Evolutionary conservation across 2,888 invertebrate species (phyloP).

Genomic region (Drosophila subquinaria): DNA sequence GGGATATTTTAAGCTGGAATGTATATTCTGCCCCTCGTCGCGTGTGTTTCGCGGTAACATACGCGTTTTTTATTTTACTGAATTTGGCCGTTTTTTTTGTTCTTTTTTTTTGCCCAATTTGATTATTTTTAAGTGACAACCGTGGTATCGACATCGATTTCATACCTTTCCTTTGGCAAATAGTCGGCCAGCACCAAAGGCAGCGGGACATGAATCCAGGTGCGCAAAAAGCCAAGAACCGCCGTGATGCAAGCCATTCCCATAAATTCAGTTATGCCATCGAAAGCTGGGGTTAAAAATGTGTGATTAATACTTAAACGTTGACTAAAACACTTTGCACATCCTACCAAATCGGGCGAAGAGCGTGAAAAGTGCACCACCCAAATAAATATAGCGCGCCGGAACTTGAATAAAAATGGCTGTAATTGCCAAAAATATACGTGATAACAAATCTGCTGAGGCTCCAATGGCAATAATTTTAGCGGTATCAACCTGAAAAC

Average conservation of each 20-base stretch:
- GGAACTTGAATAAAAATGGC: slow-evolving; percentile 88
- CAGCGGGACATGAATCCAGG: slow-evolving; percentile 90
- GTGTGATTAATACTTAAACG: not conserved
- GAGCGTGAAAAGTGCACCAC: slow-evolving; percentile 89
- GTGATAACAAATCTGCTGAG: slow-evolving; percentile 89
- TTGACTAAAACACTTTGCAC: not conserved
- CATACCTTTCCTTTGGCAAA: slow-evolving; percentile 87
- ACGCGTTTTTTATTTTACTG: too few relatives aligned
- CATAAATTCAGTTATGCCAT: slow-evolving; percentile 86
- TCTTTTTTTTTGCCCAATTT: too few relatives aligned
- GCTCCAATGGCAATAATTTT: slow-evolving; percentile 90
- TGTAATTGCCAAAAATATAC: slow-evolving; percentile 88
- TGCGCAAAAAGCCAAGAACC: slow-evolving; percentile 89
- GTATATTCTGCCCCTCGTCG: too few relatives aligned
- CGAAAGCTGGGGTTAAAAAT: slow-evolving; percentile 85
- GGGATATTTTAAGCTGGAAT: too few relatives aligned
- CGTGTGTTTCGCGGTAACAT: too few relatives aligned
- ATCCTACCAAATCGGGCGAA: slow-evolving; percentile 88
- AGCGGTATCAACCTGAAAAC: slow-evolving; percentile 87
- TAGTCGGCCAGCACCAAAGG: slow-evolving; percentile 90
- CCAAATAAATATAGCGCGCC: slow-evolving; percentile 89
- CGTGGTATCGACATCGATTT: not conserved
- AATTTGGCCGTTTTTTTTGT: too few relatives aligned
- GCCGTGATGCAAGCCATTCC: slow-evolving; percentile 88
- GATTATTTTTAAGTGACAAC: too few relatives aligned